phyloP scores from a whole-genome alignment of 2,113 vertebrate genomes.

The Syngnathoides biaculeatus region DNA sequence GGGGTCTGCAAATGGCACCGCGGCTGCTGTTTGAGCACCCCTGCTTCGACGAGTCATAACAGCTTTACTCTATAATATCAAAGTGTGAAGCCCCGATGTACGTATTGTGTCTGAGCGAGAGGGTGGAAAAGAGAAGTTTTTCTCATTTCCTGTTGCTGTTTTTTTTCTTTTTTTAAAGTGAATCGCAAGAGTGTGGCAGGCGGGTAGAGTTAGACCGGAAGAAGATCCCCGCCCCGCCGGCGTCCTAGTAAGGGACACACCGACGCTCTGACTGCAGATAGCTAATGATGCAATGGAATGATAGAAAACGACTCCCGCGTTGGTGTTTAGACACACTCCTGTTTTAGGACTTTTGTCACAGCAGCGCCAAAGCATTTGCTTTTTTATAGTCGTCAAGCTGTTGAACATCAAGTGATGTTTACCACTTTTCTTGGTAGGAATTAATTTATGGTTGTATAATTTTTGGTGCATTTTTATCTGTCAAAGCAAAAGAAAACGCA shows the following conservation, averaged over 20 bases:
- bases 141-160: conserved; percentile 67
- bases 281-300: conserved; percentile 57
- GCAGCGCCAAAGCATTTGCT: not conserved
- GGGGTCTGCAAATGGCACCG: not conserved
- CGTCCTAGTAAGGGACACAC: conserved; percentile 67
- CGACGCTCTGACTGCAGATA: conserved; percentile 59
- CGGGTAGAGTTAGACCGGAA: conserved; percentile 51
- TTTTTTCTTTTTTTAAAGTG: conserved; percentile 61
- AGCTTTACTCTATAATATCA: conserved; percentile 42
- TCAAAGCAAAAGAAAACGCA: not conserved
- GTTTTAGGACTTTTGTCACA: not conserved
- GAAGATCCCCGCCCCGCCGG: conserved; percentile 60
- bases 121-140: conserved; percentile 54
- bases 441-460: not conserved
- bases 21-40: conserved; percentile 9
- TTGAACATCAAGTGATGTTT: not conserved
- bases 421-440: not conserved
- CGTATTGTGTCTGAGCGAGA: conserved; percentile 55
- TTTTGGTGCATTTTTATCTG: not conserved
- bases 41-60: conserved; percentile 56
- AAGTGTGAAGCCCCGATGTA: conserved; percentile 45
- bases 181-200: conserved; percentile 67
- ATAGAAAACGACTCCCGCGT: conserved; percentile 53
- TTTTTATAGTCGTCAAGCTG: not conserved
- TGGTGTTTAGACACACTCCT: conserved; percentile 7